Percentiles rank a stretch among this genome's conserved stretches.
Conservation (phyloP, 2,888 invertebrate species). For the Eutolmus rufibarbis region DNA sequence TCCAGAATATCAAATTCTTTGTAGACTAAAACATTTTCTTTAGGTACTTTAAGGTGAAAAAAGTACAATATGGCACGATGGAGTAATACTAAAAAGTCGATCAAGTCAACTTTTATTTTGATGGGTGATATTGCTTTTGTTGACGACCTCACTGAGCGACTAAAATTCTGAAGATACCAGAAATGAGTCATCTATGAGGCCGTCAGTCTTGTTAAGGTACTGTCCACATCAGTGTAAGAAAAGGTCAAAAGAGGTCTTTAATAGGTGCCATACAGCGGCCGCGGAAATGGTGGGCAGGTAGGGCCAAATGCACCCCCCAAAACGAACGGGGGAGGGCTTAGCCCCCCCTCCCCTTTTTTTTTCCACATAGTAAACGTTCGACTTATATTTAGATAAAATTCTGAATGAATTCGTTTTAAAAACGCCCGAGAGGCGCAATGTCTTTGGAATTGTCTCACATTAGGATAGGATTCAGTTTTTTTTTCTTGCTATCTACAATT, state of each 20-base stretch:
- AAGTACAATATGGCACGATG: constrained; percentile 92
- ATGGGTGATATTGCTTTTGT: neutral
- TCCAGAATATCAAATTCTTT: neutral
- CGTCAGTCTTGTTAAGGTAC: neutral
- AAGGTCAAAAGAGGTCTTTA: neutral
- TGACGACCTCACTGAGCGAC: neutral
- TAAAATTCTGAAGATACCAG: neutral
- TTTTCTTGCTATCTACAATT: no score
- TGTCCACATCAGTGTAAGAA: neutral
- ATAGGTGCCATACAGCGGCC: no score
- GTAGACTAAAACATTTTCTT: constrained; percentile 58
- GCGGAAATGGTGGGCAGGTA: no score
- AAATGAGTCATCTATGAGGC: neutral
- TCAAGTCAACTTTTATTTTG: neutral
- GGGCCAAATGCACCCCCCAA: no score
- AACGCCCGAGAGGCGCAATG: no score
- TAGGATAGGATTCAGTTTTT: no score
- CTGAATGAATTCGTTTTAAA: no score
- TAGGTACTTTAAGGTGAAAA: constrained; percentile 87
- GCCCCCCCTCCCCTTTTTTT: no score
- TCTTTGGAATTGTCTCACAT: no score
- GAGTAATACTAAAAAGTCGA: constrained; percentile 66
- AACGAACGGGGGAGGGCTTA: no score
- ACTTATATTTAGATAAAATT: no score
- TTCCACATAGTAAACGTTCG: no score